phyloP scores from a whole-genome alignment of 37 sponge, comb jelly and placozoan genomes.

The Haliclona indistincta region DNA sequence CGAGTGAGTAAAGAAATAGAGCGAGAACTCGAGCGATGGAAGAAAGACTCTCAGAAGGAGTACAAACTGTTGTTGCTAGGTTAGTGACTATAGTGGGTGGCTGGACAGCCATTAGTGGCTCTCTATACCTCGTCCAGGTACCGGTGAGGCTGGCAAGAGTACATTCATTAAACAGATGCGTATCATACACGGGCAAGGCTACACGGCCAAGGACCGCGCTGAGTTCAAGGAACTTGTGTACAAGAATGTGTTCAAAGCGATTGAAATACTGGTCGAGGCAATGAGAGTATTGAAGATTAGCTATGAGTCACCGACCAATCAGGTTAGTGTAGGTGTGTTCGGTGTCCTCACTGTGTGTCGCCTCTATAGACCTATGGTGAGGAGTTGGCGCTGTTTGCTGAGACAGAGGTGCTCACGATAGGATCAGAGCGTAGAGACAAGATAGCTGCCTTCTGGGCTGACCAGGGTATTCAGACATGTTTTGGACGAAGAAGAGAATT shows the following conservation, averaged over 20 bases:
- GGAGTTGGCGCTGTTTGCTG: no score
- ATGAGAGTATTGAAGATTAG: conserved; percentile 55
- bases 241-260: conserved; percentile 80
- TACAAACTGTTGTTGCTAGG: conserved; percentile 85
- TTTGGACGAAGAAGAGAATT: conserved; percentile 91
- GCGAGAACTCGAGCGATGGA: conserved; percentile 45
- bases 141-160: conserved; percentile 97
- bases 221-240: conserved; percentile 69
- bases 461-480: conserved; percentile 65
- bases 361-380: neutral
- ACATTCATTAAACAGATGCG: conserved; percentile 99
- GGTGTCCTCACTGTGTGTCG: no score
- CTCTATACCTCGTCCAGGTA: conserved; percentile 56
- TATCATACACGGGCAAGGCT: conserved; percentile 97
- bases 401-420: no score
- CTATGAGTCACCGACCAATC: conserved; percentile 12
- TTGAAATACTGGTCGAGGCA: conserved; percentile 63
- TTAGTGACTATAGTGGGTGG: conserved; percentile 16
- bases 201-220: conserved; percentile 73
- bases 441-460: conserved; percentile 56
- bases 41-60: conserved; percentile 55
- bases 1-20: conserved; percentile 67
- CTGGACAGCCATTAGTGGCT: neutral
- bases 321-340: conserved; percentile 8
- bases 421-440: conserved; percentile 11